These are phyloP conservation scores for Glossosoma conforme DNA, from an alignment of 1,140 invertebrate species.

Conservation along the genomic window DNA sequence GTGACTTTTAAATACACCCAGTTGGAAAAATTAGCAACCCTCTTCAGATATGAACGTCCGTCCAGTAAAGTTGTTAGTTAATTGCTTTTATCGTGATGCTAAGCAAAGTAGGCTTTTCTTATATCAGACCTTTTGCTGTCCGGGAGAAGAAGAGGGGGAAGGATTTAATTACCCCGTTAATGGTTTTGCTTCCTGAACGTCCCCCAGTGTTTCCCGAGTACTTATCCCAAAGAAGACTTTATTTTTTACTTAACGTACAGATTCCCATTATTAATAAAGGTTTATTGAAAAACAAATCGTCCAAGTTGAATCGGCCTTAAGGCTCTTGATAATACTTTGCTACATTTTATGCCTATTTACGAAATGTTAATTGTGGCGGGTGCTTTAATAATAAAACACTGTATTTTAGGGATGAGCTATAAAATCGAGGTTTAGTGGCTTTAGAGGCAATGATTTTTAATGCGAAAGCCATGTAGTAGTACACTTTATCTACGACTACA, in stretches of 20 bases:
- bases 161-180: slow-evolving; percentile 27
- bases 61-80: slow-evolving; percentile 25
- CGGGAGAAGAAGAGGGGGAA: slow-evolving; percentile 5
- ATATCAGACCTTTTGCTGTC: not conserved
- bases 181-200: slow-evolving; percentile 16
- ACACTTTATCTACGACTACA: too few species aligned
- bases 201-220: slow-evolving; percentile 8
- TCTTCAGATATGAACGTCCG: slow-evolving; percentile 22
- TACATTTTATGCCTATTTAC: too few species aligned
- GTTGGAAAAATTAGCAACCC: slow-evolving; percentile 16
- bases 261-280: slow-evolving; percentile 20
- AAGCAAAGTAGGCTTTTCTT: slow-evolving; percentile 9
- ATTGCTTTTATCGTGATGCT: slow-evolving; percentile 27
- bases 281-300: slow-evolving; percentile 3
- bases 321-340: too few species aligned
- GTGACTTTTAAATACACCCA: too few species aligned
- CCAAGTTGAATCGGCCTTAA: too few species aligned
- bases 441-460: too few species aligned
- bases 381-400: too few species aligned
- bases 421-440: too few species aligned
- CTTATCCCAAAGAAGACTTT: slow-evolving; percentile 7
- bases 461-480: too few species aligned
- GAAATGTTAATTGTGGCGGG: too few species aligned
- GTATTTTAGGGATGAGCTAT: too few species aligned
- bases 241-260: slow-evolving; percentile 4